These are phyloP conservation scores for Torymus auratus DNA, from an alignment of 2,888 invertebrate genomes.

Conservation along the genomic window DNA sequence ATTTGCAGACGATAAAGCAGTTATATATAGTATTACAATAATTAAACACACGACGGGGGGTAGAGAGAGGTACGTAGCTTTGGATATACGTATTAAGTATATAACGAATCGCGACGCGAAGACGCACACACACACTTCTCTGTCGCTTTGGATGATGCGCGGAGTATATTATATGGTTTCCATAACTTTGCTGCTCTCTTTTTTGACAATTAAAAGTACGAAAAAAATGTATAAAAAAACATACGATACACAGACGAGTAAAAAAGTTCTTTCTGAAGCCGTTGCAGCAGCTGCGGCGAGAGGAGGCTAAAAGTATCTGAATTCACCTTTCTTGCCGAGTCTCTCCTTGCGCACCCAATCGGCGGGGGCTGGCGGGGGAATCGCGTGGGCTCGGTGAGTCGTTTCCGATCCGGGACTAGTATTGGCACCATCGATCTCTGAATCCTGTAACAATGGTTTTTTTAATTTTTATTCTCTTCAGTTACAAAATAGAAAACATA, in stretches of 20 bases:
- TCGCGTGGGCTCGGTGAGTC: slow-evolving; percentile 74
- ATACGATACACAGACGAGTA: slow-evolving; percentile 21
- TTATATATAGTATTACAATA: slow-evolving; percentile 8
- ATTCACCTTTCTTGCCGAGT: slow-evolving; percentile 95
- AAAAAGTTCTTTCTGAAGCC: slow-evolving; percentile 28
- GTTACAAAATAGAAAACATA: too few relatives aligned
- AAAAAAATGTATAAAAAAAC: slow-evolving; percentile 4
- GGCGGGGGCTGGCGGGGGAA: slow-evolving; percentile 81
- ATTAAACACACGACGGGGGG: slow-evolving; percentile 39
- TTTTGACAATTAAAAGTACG: slow-evolving; percentile 20
- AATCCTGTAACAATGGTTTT: slow-evolving; percentile 66
- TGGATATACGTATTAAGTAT: slow-evolving; percentile 51
- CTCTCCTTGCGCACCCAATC: slow-evolving; percentile 93
- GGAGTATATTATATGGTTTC: slow-evolving; percentile 12
- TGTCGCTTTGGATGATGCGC: slow-evolving; percentile 36
- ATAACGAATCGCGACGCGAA: slow-evolving; percentile 45
- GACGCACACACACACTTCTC: slow-evolving; percentile 14
- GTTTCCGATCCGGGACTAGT: slow-evolving; percentile 76
- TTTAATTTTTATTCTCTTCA: background rate
- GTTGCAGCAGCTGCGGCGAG: slow-evolving; percentile 6
- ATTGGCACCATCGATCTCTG: slow-evolving; percentile 74
- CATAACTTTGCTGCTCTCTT: slow-evolving; percentile 32
- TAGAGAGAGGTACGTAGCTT: slow-evolving; percentile 55
- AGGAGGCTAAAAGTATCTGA: slow-evolving; percentile 88
- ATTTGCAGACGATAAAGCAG: slow-evolving; percentile 51